These are phyloP conservation scores for Therioaphis trifolii DNA, from an alignment of 2,888 invertebrate species.

Conservation along the genomic window DNA sequence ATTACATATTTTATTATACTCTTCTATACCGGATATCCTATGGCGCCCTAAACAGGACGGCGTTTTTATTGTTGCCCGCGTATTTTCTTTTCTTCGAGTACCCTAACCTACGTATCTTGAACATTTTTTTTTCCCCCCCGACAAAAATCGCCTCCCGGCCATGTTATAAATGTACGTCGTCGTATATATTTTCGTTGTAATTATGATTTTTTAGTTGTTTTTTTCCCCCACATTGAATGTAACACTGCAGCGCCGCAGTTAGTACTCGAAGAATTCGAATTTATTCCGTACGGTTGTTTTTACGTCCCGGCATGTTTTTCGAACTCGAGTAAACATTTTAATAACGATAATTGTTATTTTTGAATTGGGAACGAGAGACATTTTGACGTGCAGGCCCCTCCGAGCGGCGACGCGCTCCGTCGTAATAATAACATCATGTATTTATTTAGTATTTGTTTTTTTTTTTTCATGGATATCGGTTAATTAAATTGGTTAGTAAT, in stretches of 20 bases:
- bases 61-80: conserved; percentile 25
- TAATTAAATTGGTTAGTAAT: too few species aligned
- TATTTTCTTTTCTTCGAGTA: not conserved
- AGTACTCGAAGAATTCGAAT: not conserved
- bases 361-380: too few species aligned
- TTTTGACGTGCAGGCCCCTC: too few species aligned
- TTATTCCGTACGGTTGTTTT: not conserved
- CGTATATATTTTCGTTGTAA: not conserved
- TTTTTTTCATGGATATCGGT: too few species aligned
- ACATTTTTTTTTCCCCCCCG: conserved; percentile 17
- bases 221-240: too few species aligned
- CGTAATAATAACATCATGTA: too few species aligned
- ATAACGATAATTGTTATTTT: too few species aligned
- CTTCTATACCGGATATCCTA: conserved; percentile 49
- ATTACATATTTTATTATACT: conserved; percentile 57
- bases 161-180: too few species aligned
- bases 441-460: too few species aligned
- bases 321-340: too few species aligned
- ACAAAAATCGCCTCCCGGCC: not conserved
- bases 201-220: not conserved
- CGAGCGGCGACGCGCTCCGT: too few species aligned
- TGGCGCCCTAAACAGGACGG: conserved; percentile 2
- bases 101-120: not conserved
- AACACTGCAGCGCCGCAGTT: too few species aligned
- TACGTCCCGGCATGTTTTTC: not conserved